phyloP scores from a whole-genome alignment of 2,113 vertebrate genomes.

The Spilogale gracilis region DNA sequence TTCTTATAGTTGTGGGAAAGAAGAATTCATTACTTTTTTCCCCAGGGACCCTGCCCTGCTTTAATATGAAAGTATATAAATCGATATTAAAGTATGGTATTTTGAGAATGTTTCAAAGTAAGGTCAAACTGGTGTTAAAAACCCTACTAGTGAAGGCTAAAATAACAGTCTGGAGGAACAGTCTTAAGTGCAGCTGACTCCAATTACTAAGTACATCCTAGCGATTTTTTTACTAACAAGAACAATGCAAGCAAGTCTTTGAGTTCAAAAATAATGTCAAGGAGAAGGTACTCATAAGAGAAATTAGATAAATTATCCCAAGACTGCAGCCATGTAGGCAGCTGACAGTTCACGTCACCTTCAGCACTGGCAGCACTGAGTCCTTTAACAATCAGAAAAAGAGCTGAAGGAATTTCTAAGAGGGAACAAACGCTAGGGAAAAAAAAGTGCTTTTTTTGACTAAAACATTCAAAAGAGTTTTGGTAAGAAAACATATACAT shows the following conservation, averaged over 20 bases:
- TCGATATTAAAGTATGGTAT: constrained; percentile 92
- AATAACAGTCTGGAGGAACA: constrained; percentile 93
- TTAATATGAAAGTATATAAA: constrained; percentile 89
- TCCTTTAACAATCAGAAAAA: constrained; percentile 63
- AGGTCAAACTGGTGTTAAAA: constrained; percentile 94
- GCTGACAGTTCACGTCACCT: constrained; percentile 41
- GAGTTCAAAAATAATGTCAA: constrained; percentile 93
- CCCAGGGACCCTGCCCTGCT: constrained; percentile 64
- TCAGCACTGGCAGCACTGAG: constrained; percentile 32
- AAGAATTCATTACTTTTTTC: constrained; percentile 84
- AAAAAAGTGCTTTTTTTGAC: constrained; percentile 42
- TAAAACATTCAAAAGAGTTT: constrained; percentile 45
- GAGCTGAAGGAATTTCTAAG: neutral
- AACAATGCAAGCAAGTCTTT: constrained; percentile 88
- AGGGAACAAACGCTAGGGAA: neutral
- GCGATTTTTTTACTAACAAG: constrained; percentile 89
- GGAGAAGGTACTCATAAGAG: constrained; percentile 88
- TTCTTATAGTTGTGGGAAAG: constrained; percentile 82
- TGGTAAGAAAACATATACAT: constrained; percentile 26
- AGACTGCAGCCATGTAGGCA: constrained; percentile 72
- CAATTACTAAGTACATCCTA: constrained; percentile 95
- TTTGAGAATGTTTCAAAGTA: constrained; percentile 94
- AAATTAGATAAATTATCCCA: constrained; percentile 89
- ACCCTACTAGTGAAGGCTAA: constrained; percentile 92
- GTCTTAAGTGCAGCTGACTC: constrained; percentile 92